Evolutionary conservation across 2,888 invertebrate species (phyloP), one percentile per base, ranked within the genome.

Genomic region (Erebia ligea): DNA sequence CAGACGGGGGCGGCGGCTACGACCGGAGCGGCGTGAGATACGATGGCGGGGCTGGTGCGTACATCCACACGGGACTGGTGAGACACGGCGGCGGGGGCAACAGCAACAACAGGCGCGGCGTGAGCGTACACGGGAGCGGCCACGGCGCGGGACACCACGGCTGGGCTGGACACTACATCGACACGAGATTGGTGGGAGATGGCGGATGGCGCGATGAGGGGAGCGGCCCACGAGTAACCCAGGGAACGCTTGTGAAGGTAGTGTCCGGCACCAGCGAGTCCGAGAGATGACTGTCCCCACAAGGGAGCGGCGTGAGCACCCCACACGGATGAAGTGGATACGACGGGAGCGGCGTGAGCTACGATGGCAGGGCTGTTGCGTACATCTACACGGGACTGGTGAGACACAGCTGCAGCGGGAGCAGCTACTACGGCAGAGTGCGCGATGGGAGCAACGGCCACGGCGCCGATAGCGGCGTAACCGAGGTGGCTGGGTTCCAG

Each of bases 21-120:
- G 58, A 80, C 73, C 62, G 86, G 86, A n/a, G 87, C 88, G 68
- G 78, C 73, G 80, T 80, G 68, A 73, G 78, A 62, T 65, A 74
- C 71, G 74, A 78, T 70, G 67, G 78, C 73, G 72, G 78, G 73
- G 81, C 78, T 76, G 83, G 79, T 69, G 82, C 81, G 75, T 68
- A 87, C 81, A 69, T 88, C 88, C n/a, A 88, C 83, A 71, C 88
- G 87, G 72, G 88, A 85, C 73, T 86, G 88, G 77, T 85, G 88
- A 62, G 80, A 88, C 58, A 86, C 82, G 59, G 82, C 78, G 68
- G 79, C 73, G 34, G 73, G 64, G 76, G 78, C 62, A 19, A 45
- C 48, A 10, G 93, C 88, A 34, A 88, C 86, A 52, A 73, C 68
- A n/a, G 74, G 75, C 17, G 71, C 73, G n/a, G 79, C 70, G 71